phyloP scores from a whole-genome alignment of 2,113 vertebrate genomes.

The Cavia porcellus region DNA sequence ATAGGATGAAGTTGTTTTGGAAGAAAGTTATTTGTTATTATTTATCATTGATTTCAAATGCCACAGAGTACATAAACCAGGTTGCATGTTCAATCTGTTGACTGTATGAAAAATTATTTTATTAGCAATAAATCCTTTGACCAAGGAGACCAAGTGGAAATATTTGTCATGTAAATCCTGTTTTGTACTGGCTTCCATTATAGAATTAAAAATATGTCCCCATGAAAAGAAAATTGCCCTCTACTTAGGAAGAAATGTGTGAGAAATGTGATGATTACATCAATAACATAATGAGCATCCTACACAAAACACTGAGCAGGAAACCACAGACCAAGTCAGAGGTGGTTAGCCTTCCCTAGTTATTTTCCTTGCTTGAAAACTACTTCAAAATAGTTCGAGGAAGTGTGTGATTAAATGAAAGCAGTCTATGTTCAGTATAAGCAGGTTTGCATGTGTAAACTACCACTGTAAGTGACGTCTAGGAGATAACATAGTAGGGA shows the following conservation, averaged over 20 bases:
- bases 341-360: not conserved
- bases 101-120: slow-evolving; percentile 72
- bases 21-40: not conserved
- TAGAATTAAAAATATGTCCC: slow-evolving; percentile 66
- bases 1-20: not conserved
- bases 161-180: slow-evolving; percentile 57
- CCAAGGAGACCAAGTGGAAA: slow-evolving; percentile 14
- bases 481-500: not conserved
- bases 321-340: slow-evolving; percentile 16
- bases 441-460: not conserved
- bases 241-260: slow-evolving; percentile 14
- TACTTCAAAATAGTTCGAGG: slow-evolving; percentile 14
- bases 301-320: not conserved
- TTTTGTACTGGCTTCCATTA: slow-evolving; percentile 67
- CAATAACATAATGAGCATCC: not conserved
- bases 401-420: slow-evolving; percentile 36
- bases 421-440: not conserved
- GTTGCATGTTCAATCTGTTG: slow-evolving; percentile 64
- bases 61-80: slow-evolving; percentile 21
- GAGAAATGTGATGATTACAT: not conserved
- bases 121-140: slow-evolving; percentile 66
- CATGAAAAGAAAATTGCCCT: not conserved
- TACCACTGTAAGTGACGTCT: slow-evolving; percentile 1
- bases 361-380: slow-evolving; percentile 37
- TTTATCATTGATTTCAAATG: slow-evolving; percentile 22